Evolutionary conservation across 1,140 invertebrate genomes (phyloP), one percentile per base, ranked within the genome.

Genomic region (Caenorhabditis inopinata): DNA sequence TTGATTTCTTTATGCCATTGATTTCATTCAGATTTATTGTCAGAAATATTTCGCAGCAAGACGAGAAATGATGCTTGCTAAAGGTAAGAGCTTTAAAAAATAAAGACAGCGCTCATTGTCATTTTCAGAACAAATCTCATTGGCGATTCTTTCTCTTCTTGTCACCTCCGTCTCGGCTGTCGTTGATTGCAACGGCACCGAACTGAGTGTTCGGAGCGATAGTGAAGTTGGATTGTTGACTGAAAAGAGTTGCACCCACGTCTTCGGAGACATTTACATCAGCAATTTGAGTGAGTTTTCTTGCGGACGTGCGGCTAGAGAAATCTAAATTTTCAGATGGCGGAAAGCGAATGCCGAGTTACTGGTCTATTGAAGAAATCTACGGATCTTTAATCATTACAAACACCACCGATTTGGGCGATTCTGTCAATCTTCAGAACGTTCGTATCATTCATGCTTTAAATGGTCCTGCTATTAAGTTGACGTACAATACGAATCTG

Each of bases 401-500:
- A 18, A 68, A 68, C 27, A 68, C 58, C 1, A 68, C 29, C 7
- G 23, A 68, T 12, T 42, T 68, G 32, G 58, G 58, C 1, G 32
- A 38, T 68, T 68, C 58, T 42, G 58, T 68, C 29, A 68, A 68
- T 38, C 32, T 68, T 21, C 58, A 68, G 18, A 68, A 68, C 23
- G 32, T 68, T 35, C 14, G n/a, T 21, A 9, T 3, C 2, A 68
- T 68, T 21, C 58, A 21, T 18, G 58, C 58, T 1, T 3, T 1
- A 9, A 14, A 18, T 5, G 9, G 11, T 0, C 58, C 58, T 2
- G 58, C 58, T 38, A 18, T 68, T 18, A 9, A 18, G 5, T 2
- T 68, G 16, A 38, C 5, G 27, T 11, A 21, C 2, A 68, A 68
- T 21, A 5, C 3, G 11, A 32, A 32, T 21, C 38, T 68, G 58